These are phyloP conservation scores for Falco concolor DNA, from an alignment of 2,797 vertebrate genomes.

Conservation along the genomic window DNA sequence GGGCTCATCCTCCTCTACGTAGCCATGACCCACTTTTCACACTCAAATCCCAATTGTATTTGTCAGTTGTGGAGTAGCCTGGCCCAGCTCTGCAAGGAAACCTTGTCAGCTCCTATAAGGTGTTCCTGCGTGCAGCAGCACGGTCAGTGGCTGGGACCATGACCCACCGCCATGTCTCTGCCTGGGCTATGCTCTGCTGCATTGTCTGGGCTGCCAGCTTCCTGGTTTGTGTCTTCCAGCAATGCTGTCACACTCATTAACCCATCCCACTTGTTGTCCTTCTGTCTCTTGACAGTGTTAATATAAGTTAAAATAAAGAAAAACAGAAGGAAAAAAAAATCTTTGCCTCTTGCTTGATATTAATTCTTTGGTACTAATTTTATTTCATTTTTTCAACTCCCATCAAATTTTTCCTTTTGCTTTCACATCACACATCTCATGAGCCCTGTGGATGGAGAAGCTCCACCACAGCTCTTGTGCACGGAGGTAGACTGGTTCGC, in stretches of 20 bases:
- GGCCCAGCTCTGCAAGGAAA: neutral
- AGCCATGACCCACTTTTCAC: constrained; percentile 62
- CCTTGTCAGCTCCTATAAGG: constrained; percentile 47
- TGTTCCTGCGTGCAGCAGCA: neutral
- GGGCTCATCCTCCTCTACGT: neutral
- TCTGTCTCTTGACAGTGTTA: neutral
- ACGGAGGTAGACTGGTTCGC: neutral
- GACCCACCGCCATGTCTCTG: neutral
- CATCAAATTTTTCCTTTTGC: neutral
- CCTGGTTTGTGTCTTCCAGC: neutral
- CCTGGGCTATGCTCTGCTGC: neutral
- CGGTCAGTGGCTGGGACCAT: neutral
- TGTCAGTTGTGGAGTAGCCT: constrained; percentile 42
- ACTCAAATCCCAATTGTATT: constrained; percentile 1
- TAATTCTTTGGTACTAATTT: neutral
- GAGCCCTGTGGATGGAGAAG: neutral
- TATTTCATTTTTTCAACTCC: neutral
- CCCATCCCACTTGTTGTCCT: neutral
- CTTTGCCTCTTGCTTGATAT: neutral
- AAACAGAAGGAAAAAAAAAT: neutral
- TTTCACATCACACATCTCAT: neutral
- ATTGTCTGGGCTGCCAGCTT: neutral
- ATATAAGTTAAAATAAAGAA: neutral
- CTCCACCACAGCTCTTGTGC: neutral
- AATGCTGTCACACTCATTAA: neutral